Base-by-base conservation (phyloP, 2,888 invertebrate species). In the Flexamia atlantica region DNA sequence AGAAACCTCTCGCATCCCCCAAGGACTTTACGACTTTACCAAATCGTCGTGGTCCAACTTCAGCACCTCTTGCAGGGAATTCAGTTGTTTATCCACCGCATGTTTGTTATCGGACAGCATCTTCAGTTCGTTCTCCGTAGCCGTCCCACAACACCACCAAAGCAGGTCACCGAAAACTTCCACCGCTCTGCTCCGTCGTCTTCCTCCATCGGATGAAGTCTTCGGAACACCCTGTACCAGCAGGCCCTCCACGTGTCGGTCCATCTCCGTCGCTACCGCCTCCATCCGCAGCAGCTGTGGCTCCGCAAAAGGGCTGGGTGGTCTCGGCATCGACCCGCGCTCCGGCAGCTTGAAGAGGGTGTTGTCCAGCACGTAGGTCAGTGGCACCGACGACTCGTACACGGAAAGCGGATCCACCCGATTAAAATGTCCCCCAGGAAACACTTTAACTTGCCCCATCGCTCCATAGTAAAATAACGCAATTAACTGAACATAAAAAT, bases 11-110 rank as follows among this genome's bases (percentile, higher is more conserved):
- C 68, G 32, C 25, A 7, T 68, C 30, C 3, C 32, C 68, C n/a
- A 68, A 4, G 4, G 72, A 40, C 23, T 23, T n/a, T n/a, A n/a
- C n/a, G n/a, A n/a, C n/a, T n/a, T 17, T 5, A 74, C 72, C 40
- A 74, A n/a, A 14, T 74, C 72, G 30, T 10, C 4, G 25, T 74
- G 72, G n/a, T 74, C 72, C 25, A 23, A 5, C 20, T 74, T 4
- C 40, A 40, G 2, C 12, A 74, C 42, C 0, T 74, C 23, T 20
- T 74, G 72, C 14, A 74, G 40, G 1, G 28, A n/a, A 20, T 74
- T 74, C 12, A 74, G 9, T 20, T 42, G 72, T 14, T 36, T 42
- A 23, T 40, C 20, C 2, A 74, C 72, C 23, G n/a, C 30, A 23
- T n/a, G 42, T 20, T 74, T 42, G 20, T 74, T 74, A 4, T 36